Evolutionary conservation across 2,797 vertebrate genomes (phyloP).

Genomic region (Anomalospiza imberbis): DNA sequence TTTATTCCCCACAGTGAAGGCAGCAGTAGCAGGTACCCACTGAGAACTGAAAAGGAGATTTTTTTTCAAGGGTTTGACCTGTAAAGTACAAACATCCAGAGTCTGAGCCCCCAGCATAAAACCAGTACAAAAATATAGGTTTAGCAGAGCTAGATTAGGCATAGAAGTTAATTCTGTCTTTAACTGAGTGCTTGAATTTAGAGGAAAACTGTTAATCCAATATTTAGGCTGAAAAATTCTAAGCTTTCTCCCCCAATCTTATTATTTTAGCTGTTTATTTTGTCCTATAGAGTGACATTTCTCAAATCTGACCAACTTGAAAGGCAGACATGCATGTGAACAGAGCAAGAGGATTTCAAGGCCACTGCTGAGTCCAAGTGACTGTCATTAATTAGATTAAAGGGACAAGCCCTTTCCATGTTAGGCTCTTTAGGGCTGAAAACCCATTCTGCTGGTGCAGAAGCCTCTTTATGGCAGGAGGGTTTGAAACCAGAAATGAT

Average conservation of each 20-base stretch:
- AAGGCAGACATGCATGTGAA: background rate
- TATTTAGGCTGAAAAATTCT: background rate
- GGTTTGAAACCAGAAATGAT: background rate
- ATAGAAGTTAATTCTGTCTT: background rate
- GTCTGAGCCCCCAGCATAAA: background rate
- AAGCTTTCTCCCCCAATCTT: fast-evolving
- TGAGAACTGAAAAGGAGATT: background rate
- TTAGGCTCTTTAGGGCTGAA: background rate
- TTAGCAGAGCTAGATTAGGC: background rate
- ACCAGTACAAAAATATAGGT: background rate
- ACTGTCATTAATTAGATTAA: background rate
- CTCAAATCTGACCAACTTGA: background rate
- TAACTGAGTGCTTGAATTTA: background rate
- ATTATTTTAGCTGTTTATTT: background rate
- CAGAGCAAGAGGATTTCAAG: background rate
- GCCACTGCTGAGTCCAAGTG: background rate
- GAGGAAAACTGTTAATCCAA: background rate
- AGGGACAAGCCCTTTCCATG: background rate
- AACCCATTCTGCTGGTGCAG: background rate
- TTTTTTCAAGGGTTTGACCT: background rate
- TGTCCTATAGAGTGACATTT: background rate
- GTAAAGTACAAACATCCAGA: background rate
- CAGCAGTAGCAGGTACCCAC: background rate
- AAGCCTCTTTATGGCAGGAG: background rate
- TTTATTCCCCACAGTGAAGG: background rate